phyloP scores from a whole-genome alignment of 37 sponge, comb jelly and placozoan genomes.

The Diacarnus erythraeanus region DNA sequence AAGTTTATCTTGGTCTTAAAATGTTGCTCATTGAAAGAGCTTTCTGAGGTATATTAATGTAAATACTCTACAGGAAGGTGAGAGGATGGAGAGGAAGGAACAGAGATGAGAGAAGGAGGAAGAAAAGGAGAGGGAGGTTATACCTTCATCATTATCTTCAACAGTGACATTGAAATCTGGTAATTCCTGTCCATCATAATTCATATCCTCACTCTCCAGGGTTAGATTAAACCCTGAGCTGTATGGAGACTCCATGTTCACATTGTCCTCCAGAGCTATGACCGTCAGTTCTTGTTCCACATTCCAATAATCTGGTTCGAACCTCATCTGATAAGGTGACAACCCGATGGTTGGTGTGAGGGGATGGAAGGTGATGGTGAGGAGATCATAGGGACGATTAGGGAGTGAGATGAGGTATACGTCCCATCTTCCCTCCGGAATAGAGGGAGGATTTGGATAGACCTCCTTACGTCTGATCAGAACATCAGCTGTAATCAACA shows the following conservation, averaged over 20 bases:
- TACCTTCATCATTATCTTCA: conserved; percentile 88
- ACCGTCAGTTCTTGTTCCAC: conserved; percentile 65
- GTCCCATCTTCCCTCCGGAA: conserved; percentile 87
- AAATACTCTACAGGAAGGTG: no score
- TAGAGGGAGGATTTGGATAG: conserved; percentile 59
- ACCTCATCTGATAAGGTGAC: conserved; percentile 52
- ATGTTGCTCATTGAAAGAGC: no score
- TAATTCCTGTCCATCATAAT: conserved; percentile 55
- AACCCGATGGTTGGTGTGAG: conserved; percentile 54
- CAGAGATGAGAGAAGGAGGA: no score
- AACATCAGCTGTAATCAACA: conserved; percentile 60
- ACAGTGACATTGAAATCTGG: conserved; percentile 66
- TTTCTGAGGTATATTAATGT: no score
- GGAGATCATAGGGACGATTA: conserved; percentile 52
- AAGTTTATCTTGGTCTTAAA: no score
- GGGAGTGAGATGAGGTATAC: conserved; percentile 78
- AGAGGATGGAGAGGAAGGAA: no score
- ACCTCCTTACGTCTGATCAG: conserved; percentile 51
- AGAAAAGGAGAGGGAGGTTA: no score
- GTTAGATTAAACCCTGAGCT: conserved; percentile 52
- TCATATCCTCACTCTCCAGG: conserved; percentile 57
- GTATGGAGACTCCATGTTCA: conserved; percentile 57
- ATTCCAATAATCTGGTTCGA: conserved; percentile 80
- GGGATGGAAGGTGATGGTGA: conserved; percentile 57
- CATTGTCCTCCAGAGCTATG: conserved; percentile 61